These are phyloP conservation scores for Neodiprion virginianus DNA, from an alignment of 1,140 invertebrate genomes.

Conservation along the genomic window DNA sequence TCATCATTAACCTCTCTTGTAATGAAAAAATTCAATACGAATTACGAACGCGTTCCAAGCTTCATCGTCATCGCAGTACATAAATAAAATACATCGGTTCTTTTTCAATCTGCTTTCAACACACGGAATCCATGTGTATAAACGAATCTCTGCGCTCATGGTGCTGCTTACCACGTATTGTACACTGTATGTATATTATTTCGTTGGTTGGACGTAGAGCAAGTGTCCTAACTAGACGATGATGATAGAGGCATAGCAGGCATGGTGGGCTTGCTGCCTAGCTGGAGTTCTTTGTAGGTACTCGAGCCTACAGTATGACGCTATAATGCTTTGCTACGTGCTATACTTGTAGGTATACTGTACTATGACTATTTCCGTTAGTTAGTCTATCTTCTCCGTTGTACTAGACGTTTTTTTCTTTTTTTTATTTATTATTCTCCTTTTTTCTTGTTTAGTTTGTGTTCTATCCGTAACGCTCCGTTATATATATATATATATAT, in stretches of 20 bases:
- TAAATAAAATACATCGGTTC: too few species aligned
- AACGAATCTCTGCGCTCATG: too few species aligned
- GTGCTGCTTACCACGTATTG: too few species aligned
- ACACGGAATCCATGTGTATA: too few species aligned
- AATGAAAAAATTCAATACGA: too few species aligned
- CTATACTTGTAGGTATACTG: neutral
- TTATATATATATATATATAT: too few species aligned
- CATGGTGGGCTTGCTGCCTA: neutral
- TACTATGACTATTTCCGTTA: neutral
- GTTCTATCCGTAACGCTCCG: neutral
- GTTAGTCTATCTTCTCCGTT: neutral
- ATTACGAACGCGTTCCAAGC: too few species aligned
- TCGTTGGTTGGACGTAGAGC: neutral
- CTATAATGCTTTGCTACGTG: neutral
- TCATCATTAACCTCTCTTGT: too few species aligned
- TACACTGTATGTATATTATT: too few species aligned
- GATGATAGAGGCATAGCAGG: neutral
- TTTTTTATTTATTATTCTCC: neutral
- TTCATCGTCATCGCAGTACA: too few species aligned
- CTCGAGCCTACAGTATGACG: neutral
- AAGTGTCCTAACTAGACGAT: neutral
- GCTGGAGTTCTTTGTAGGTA: conserved; percentile 7
- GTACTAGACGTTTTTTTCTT: neutral
- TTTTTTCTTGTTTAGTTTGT: neutral
- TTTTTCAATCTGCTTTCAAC: too few species aligned